Base-by-base conservation (phyloP, 2,888 invertebrate genomes). In the Yponomeuta sedellus region DNA sequence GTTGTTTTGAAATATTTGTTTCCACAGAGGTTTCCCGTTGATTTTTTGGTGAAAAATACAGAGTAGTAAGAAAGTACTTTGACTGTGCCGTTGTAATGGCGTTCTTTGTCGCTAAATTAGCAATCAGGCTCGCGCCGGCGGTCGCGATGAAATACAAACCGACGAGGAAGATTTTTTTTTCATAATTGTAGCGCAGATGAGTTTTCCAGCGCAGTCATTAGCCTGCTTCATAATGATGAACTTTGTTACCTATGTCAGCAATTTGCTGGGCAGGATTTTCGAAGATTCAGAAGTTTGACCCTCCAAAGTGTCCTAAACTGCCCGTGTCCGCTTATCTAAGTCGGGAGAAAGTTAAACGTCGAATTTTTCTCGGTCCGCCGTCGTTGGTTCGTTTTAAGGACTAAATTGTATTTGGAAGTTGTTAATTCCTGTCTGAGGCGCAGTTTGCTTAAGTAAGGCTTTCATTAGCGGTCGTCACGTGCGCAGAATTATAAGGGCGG, bases 341-440 rank as follows among this genome's bases (percentile, higher is more conserved):
- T 12, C 16, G 16, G 44, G 83, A 82, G 85, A 83, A 83, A 77
- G 75, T 77, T 77, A 76, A 79, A 77, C 73, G 75, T 70, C 70
- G 70, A 88, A 89, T 77, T 90, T 89, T 88, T 20, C 20, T 63
- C 63, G 44, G 40, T 11, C 11, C 19, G 63, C 44, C 44, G 85
- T 52, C 44, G 44, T 52, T 52, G 87, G 81, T 87, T 86, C 80
- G 79, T 85, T 6, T 84, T 83, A 85, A 83, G 80, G 79, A 79
- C 82, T 79, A 85, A 88, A 88, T 90, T 88, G 83, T 89, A 88
- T 91, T 88, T 83, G 72, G 76, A 88, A 89, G 80, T 90, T 90
- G 86, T 85, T 88, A 89, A 89, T 88, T 88, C 86, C 74, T 79
- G 83, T 82, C 85, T 83, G 76, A 77, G 73, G 81, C 81, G 79